Evolutionary conservation across 2,888 invertebrate species (phyloP), one percentile per base, ranked within the genome.

Genomic region (Pandemis corylana): DNA sequence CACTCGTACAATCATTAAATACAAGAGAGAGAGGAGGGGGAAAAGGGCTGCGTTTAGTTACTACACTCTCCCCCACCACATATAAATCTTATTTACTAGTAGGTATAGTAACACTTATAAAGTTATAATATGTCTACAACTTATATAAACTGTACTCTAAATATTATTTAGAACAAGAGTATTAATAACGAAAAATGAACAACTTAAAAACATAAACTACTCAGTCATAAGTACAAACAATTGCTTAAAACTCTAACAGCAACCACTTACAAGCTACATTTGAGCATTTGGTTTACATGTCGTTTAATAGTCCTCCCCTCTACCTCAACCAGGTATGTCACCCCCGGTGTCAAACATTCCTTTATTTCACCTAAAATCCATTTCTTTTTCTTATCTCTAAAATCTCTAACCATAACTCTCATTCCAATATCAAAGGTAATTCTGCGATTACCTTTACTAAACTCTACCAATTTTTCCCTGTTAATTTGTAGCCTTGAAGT

Each of bases 301-400:
- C 42, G 13, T 12, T 63, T 44, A 9, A 63, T 42, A n/a, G 15
- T 9, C 15, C 9, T 63, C 10, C 51, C 51, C 51, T 51, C 66
- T 7, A 66, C 66, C 36, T 51, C 36, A n/a, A 66, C 66, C 36
- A 66, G n/a, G 49, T 66, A 66, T n/a, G 51, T 66, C 3, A 66
- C 65, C 65, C 65, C 49, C 28, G 49, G 65, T 49, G 65, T 49
- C 28, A 65, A 20, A 46, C 20, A 49, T 28, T 49, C 49, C n/a
- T 13, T 62, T 5, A 62, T 62, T 41, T 41, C 41, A 6, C 62
- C 62, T 4, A 12, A 4, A 62, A 41, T 49, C 65, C 65, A 65
- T 28, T 65, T 65, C 6, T 28, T 28, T 49, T 49, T 65, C 46
- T 65, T 65, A 49, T 65, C 65, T 49, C 65, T 49, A 7, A 15